phyloP scores from a whole-genome alignment of 2,888 invertebrate genomes.

The Parascotia fuliginaria region DNA sequence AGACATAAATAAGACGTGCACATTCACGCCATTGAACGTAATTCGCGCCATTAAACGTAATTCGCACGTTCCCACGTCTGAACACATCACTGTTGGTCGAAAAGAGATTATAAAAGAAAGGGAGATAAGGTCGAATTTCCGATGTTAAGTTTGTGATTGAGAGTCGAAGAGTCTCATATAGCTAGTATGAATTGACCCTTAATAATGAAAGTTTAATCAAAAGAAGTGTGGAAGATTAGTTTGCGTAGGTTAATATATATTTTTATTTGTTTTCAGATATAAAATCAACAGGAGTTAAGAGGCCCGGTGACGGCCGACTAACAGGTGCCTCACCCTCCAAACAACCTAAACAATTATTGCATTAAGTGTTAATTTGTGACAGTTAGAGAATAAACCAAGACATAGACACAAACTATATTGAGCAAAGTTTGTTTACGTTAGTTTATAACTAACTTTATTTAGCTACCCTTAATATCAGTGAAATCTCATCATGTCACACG shows the following conservation, averaged over 20 bases:
- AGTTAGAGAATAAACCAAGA: slow-evolving; percentile 44
- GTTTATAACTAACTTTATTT: slow-evolving; percentile 36
- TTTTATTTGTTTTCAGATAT: slow-evolving; percentile 55
- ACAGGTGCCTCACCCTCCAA: slow-evolving; percentile 82
- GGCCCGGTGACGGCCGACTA: slow-evolving; percentile 75
- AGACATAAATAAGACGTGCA: too few relatives aligned
- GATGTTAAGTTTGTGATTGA: too few relatives aligned
- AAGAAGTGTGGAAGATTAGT: too few relatives aligned
- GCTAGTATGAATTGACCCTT: too few relatives aligned
- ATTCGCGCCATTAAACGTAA: too few relatives aligned
- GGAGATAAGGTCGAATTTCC: too few relatives aligned
- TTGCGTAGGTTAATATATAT: background rate
- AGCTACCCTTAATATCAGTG: slow-evolving; percentile 35
- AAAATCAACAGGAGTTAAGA: slow-evolving; percentile 76
- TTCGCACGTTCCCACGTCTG: too few relatives aligned
- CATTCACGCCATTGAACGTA: too few relatives aligned
- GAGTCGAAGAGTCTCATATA: too few relatives aligned
- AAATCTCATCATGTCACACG: slow-evolving; percentile 45
- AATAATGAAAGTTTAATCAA: too few relatives aligned
- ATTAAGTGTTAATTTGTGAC: slow-evolving; percentile 58
- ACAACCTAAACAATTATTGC: slow-evolving; percentile 77
- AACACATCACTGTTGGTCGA: too few relatives aligned
- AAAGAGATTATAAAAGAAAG: too few relatives aligned
- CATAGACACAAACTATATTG: slow-evolving; percentile 47
- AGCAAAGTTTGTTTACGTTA: slow-evolving; percentile 43